phyloP scores from a whole-genome alignment of 2,888 invertebrate species.

The Stenotaenia linearis region DNA sequence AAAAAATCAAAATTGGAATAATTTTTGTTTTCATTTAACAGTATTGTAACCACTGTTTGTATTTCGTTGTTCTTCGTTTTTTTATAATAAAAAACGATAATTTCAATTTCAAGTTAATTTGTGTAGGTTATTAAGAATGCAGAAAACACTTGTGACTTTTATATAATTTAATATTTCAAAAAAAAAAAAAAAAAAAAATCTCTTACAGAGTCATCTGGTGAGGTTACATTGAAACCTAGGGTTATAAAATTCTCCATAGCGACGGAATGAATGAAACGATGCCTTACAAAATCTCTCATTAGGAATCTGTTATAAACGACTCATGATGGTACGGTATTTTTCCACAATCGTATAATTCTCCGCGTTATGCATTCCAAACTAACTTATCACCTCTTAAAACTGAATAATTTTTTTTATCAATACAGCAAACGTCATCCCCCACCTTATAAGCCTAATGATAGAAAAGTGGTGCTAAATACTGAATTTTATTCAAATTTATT shows the following conservation, averaged over 20 bases:
- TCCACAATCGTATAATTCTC: background rate
- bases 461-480: background rate
- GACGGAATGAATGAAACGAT: constrained; percentile 11
- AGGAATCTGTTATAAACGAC: background rate
- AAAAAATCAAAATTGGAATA: too few relatives aligned
- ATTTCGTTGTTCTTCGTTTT: too few relatives aligned
- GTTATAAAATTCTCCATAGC: constrained; percentile 12
- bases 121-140: too few relatives aligned
- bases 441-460: background rate
- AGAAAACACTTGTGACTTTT: too few relatives aligned
- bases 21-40: too few relatives aligned
- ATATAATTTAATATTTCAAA: too few relatives aligned
- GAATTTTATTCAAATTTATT: background rate
- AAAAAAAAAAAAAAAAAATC: too few relatives aligned
- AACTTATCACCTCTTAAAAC: background rate
- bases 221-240: background rate
- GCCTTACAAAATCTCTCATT: background rate
- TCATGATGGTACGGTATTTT: background rate
- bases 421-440: background rate
- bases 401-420: background rate
- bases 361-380: background rate
- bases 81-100: too few relatives aligned
- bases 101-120: too few relatives aligned
- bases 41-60: too few relatives aligned
- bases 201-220: background rate